Evolutionary conservation across 2,888 invertebrate genomes (phyloP).

Genomic region (Ctena decussata): DNA sequence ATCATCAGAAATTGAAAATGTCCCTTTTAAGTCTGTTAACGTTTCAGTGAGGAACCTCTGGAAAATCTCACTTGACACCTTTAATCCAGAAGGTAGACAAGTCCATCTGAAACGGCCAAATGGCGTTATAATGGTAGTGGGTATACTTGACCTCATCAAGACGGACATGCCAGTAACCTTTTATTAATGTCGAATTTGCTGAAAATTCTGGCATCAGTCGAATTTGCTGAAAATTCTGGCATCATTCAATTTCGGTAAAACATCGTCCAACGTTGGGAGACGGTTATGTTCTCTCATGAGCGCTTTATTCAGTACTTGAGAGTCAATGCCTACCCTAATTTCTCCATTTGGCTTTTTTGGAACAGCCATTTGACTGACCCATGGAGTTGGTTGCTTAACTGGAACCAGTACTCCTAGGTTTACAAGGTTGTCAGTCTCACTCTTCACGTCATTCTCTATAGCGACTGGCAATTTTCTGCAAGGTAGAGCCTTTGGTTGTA

Average conservation of each 20-base stretch:
- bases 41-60: conserved; percentile 57
- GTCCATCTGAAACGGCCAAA: conserved; percentile 61
- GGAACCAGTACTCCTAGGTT: background rate
- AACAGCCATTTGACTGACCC: conserved; percentile 64
- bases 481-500: conserved; percentile 57
- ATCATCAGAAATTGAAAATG: conserved; percentile 52
- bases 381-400: conserved; percentile 55
- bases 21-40: conserved; percentile 43
- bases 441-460: background rate
- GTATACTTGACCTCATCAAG: conserved; percentile 32
- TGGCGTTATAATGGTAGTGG: conserved; percentile 66
- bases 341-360: conserved; percentile 57
- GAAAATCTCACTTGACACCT: conserved; percentile 68
- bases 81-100: conserved; percentile 38
- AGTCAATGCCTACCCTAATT: conserved; percentile 67
- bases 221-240: conserved; percentile 54
- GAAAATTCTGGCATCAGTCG: too few species aligned
- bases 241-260: conserved; percentile 27
- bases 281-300: conserved; percentile 34
- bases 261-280: conserved; percentile 36
- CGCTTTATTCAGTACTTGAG: conserved; percentile 62
- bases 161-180: conserved; percentile 50
- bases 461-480: conserved; percentile 41
- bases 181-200: conserved; percentile 63
- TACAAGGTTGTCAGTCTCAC: conserved; percentile 14